Evolutionary conservation across 2,888 invertebrate species (phyloP), one percentile per base, ranked within the genome.

Genomic region (Brassicogethes aeneus): DNA sequence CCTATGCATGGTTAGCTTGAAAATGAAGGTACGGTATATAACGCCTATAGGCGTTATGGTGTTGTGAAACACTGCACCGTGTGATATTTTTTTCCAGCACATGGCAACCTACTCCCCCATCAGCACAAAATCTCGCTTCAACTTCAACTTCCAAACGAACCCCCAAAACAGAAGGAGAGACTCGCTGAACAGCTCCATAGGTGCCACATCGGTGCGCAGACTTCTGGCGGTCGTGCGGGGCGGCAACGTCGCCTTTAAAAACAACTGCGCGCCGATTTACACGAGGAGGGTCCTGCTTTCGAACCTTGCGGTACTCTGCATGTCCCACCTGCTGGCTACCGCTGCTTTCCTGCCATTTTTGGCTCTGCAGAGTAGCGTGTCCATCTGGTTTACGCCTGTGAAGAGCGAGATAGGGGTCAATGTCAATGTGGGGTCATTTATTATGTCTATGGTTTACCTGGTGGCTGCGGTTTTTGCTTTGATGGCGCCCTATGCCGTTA

Each of bases 161-260:
- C 64, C 70, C 38, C 51, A 50, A 5, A 64, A 67, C 7, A 70
- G 78, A 2, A 71, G 82, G 2, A 71, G 80, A 12, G 84, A 84
- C 55, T 84, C 84, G 1, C 74, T 80, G 39, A 77, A 80, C 16
- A 83, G 83, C 36, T 83, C 83, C 1, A 80, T 84, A 17, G 85
- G 85, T 1, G 83, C 84, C 0, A 82, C 82, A 1, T 87, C 87
- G 1, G 85, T 87, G 7, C 74, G 85, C 2, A 75, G 85, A 1
- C 70, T 88, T 10, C 75, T 87, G 39, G 79, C 82, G 0, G 71
- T 70, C 12, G 77, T 72, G 39, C 69, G 75, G 29, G 57, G 54
- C 2, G 52, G 52, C 1, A 39, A 37, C 40, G 15, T 15, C n/a
- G 2, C 23, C 23, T 23, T 30, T 15, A 14, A 10, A 15, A n/a